Percentiles rank a stretch among this genome's conserved stretches.
These are phyloP conservation scores for Mactra quadrangularis DNA, from an alignment of 1,140 invertebrate species.

Conservation along the genomic window DNA sequence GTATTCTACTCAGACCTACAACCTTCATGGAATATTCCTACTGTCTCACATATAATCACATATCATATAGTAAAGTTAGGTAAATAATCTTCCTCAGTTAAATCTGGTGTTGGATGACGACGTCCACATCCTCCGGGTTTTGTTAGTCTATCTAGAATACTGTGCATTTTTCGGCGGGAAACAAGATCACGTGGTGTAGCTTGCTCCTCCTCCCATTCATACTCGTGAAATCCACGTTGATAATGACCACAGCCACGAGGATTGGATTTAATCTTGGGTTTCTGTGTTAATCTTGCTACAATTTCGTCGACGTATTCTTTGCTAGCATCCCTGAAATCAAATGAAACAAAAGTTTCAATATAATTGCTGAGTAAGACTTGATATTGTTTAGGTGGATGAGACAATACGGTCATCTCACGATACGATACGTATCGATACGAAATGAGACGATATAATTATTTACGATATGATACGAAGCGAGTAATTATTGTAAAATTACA, in stretches of 20 bases:
- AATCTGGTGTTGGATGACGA: conserved; percentile 40
- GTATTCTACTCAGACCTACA: too few relatives aligned
- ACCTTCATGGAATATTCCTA: too few relatives aligned
- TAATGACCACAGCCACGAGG: conserved; percentile 52
- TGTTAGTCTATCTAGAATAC: conserved; percentile 49
- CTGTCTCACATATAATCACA: too few relatives aligned
- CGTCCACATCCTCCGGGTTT: conserved; percentile 33
- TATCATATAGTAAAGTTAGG: conserved; percentile 49
- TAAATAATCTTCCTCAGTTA: conserved; percentile 56
- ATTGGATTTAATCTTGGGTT: conserved; percentile 40
- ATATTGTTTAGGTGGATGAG: too few relatives aligned
- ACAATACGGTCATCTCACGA: too few relatives aligned
- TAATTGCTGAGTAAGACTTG: too few relatives aligned
- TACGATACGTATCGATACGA: too few relatives aligned
- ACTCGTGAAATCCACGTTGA: conserved; percentile 51
- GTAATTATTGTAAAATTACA: too few relatives aligned
- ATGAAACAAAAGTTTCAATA: too few relatives aligned
- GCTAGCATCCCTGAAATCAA: too few relatives aligned
- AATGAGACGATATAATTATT: too few relatives aligned
- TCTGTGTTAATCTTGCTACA: conserved; percentile 33
- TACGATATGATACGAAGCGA: too few relatives aligned
- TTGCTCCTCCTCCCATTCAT: conserved; percentile 40
- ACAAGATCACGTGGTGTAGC: conserved; percentile 25
- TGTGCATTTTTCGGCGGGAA: conserved; percentile 44
- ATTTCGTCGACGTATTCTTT: conserved; percentile 49